These are phyloP conservation scores for Spialia ferax DNA, from an alignment of 2,888 invertebrate species.

Conservation along the genomic window DNA sequence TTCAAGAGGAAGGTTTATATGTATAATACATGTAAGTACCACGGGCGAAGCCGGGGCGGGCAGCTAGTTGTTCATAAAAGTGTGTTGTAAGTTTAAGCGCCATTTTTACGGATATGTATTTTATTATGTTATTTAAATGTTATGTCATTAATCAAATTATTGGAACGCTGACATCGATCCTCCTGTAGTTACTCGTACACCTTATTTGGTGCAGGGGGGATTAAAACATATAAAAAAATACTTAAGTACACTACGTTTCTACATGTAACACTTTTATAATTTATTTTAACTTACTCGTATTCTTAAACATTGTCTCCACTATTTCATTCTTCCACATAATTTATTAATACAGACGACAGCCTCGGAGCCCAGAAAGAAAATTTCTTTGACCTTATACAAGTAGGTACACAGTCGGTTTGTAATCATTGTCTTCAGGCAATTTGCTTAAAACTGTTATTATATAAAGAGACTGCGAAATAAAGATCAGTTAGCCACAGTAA, in stretches of 20 bases:
- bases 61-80: slow-evolving; percentile 3
- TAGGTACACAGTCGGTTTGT: slow-evolving; percentile 1
- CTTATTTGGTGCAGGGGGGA: too few species aligned
- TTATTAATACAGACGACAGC: not conserved
- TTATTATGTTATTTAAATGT: not conserved
- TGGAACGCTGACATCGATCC: too few species aligned
- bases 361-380: not conserved
- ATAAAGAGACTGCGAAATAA: slow-evolving; percentile 19
- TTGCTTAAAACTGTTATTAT: slow-evolving; percentile 17
- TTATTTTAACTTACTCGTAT: too few species aligned
- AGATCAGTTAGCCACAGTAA: slow-evolving; percentile 26
- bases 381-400: not conserved
- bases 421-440: slow-evolving; percentile 13
- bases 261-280: too few species aligned
- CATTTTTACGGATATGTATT: not conserved
- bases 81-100: slow-evolving; percentile 13
- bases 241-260: too few species aligned
- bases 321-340: not conserved
- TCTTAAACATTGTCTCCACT: too few species aligned
- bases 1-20: too few species aligned
- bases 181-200: too few species aligned
- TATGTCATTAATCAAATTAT: too few species aligned
- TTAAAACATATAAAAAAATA: too few species aligned
- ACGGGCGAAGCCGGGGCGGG: too few species aligned
- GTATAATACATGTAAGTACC: too few species aligned